A percentile compares a stretch with the other conserved stretches of the same genome.
phyloP scores from a whole-genome alignment of 1,140 invertebrate genomes.

The Drosophila ananassae region DNA sequence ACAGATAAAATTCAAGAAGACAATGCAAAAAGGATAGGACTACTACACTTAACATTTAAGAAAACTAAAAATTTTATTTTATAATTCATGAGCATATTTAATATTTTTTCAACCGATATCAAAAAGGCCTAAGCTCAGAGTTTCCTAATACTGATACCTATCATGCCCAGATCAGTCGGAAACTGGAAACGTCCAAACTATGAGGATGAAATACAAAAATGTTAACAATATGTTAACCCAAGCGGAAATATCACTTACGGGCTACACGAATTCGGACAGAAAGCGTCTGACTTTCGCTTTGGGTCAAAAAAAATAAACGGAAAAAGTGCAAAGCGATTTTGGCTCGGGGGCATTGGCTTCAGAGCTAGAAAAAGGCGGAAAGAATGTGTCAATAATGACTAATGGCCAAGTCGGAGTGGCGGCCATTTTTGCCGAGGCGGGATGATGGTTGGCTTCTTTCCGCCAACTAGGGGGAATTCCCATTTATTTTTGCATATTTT shows the following conservation, averaged over 20 bases:
- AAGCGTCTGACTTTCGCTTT: slow-evolving; percentile 31
- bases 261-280: slow-evolving; percentile 33
- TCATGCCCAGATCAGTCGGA: background rate
- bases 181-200: slow-evolving; percentile 3
- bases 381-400: slow-evolving; percentile 82
- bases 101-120: too few relatives aligned
- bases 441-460: slow-evolving; percentile 18
- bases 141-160: too few relatives aligned
- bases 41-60: background rate
- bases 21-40: background rate
- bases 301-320: slow-evolving; percentile 14
- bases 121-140: too few relatives aligned
- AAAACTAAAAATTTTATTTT: too few relatives aligned
- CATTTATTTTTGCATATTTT: slow-evolving; percentile 70
- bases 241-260: slow-evolving; percentile 68
- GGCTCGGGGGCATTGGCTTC: slow-evolving; percentile 19
- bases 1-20: background rate
- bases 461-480: slow-evolving; percentile 22
- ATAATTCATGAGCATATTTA: too few relatives aligned
- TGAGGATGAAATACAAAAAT: slow-evolving; percentile 45
- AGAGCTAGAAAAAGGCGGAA: slow-evolving; percentile 64
- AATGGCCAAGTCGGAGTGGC: slow-evolving; percentile 56
- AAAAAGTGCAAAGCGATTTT: slow-evolving; percentile 18
- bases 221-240: slow-evolving; percentile 63
- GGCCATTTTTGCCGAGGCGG: slow-evolving; percentile 16